Evolutionary conservation across 2,888 invertebrate species (phyloP), one percentile per base, ranked within the genome.

Genomic region (Iphiclides podalirius): DNA sequence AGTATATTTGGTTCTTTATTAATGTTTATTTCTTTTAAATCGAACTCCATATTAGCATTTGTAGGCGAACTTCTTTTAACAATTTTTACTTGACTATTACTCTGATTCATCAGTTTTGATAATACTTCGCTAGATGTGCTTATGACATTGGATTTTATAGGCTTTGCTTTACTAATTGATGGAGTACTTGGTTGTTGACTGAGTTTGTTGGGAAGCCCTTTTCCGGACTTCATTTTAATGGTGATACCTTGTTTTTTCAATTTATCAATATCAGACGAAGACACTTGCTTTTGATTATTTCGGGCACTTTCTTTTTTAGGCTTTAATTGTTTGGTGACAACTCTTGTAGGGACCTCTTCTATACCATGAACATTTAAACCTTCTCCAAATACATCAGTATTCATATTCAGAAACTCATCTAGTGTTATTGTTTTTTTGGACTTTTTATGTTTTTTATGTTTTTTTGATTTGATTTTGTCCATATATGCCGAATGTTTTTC

Each of bases 351-450:
- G n/a, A 88, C 75, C 70, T 87, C 88, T 62, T 85, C 86, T 52
- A 86, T 70, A 2, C 88, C 88, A 55, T 88, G 81, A 54, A 86
- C 74, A 61, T 87, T 80, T 47, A 87, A 59, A 14, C 74, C 85
- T 64, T 88, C 86, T 20, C 87, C 87, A 65, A 89, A 89, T 1
- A 89, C 83, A 60, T 89, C 88, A 58, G 78, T 75, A 57, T 89
- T 88, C 89, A 89, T 89, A 59, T 78, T 87, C 14, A 89, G 59
- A 52, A 89, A 89, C 55, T 89, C 85, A 59, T 88, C 84, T 9
- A 89, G 71, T 11, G 89, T 87, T 52, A 89, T 89, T 7, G 88
- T 52, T 54, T 86, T 87, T 58, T 87, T 88, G 0, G 85, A 79
- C 57, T 85, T 86, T 60, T 85, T 87, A 52, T 82, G 85, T 61